Conservation (phyloP, 2,888 invertebrate genomes). For the Chymomyza amoena region DNA sequence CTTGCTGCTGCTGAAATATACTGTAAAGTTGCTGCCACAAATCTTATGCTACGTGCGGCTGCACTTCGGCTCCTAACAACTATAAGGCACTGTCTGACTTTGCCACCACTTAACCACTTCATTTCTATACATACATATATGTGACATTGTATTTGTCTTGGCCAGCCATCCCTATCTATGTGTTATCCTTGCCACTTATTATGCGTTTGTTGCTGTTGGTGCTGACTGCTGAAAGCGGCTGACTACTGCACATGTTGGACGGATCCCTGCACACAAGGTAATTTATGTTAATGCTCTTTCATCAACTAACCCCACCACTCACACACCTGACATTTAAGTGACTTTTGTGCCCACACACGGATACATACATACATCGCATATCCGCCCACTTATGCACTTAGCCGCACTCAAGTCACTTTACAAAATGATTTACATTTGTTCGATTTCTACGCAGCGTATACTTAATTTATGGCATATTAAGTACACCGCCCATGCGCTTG, state of each 20-base stretch:
- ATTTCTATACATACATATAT: constrained; percentile 33
- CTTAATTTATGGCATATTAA: constrained; percentile 67
- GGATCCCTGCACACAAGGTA: constrained; percentile 66
- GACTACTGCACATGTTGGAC: constrained; percentile 28
- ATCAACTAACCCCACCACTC: constrained; percentile 43
- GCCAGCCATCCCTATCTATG: constrained; percentile 12
- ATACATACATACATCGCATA: not conserved
- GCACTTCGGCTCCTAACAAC: constrained; percentile 17
- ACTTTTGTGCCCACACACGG: constrained; percentile 21
- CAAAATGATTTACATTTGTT: constrained; percentile 69
- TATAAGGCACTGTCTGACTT: constrained; percentile 29
- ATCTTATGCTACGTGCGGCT: constrained; percentile 31
- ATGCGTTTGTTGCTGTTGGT: constrained; percentile 30
- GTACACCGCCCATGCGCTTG: constrained; percentile 24
- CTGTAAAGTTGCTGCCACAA: constrained; percentile 61
- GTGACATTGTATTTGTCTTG: constrained; percentile 50
- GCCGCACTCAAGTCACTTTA: constrained; percentile 41
- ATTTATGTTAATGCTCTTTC: constrained; percentile 69
- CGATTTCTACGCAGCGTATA: constrained; percentile 39
- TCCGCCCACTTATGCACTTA: not conserved
- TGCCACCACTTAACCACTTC: constrained; percentile 68
- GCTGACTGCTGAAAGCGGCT: constrained; percentile 29
- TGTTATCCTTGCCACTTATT: constrained; percentile 27
- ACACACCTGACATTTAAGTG: constrained; percentile 28
- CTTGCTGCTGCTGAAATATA: constrained; percentile 73